Base-by-base conservation (phyloP, 1,140 invertebrate genomes). In the Heliothis virescens region DNA sequence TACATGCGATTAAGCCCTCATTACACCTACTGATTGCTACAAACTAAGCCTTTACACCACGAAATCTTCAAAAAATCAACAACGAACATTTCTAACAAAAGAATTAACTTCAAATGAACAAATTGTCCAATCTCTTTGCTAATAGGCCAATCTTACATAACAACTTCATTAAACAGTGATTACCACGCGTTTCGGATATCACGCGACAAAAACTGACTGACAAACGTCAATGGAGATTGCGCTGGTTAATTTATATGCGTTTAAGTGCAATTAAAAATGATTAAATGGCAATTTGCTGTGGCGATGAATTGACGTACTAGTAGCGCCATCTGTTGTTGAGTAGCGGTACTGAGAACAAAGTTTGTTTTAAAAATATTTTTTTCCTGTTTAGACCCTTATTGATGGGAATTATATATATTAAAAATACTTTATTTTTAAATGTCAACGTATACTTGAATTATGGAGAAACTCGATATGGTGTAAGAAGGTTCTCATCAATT, bases 241-340 rank as follows among this genome's bases (percentile, higher is more conserved):
- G 18, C 52, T 29, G 3, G 53, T 71, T 76, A 80, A 83, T 90
- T 89, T 87, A 83, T 85, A 84, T 87, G 85, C 81, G 86, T 75
- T 88, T 72, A 60, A 80, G 80, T 74, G 75, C 83, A 89, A 92
- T 90, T 89, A 88, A 83, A n/a, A 85, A 86, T 83, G 59, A 69
- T 79, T 82, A 79, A 84, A 65, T 80, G 78, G 71, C 65, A 74
- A 63, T 77, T 60, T 65, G 10, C 3, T 12, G 55, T 80, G 48
- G 72, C 75, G 52, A 16, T 48, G 50, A 48, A 29, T 18, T 67
- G 41, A 41, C 18, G 55, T 41, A 77, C 79, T 2, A 0, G 15
- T 69, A 73, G 48, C 87, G 91, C 86, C 91, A 92, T 91, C 90
- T 90, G 15, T 87, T 86, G 74, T 12, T 2, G 88, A 90, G 86